Evolutionary conservation across 1,140 invertebrate species (phyloP).

Genomic region (Thaumatotibia leucotreta): DNA sequence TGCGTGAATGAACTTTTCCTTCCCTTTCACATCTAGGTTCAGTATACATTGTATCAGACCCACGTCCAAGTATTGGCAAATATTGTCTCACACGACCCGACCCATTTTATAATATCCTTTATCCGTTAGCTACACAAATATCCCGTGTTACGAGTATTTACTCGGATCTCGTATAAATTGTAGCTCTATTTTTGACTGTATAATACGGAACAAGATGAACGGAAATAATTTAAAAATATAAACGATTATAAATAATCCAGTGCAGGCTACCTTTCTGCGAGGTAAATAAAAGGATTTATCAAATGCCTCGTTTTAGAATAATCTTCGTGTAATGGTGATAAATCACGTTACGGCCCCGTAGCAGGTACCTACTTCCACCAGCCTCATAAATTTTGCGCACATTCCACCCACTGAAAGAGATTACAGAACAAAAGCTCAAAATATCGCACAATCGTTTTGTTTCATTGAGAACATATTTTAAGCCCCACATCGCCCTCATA

Average conservation of each 20-base stretch:
- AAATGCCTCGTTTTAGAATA: background rate
- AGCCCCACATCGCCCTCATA: background rate
- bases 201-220: no score
- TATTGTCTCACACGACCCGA: background rate
- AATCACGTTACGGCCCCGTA: background rate
- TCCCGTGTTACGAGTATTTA: background rate
- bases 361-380: background rate
- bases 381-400: background rate
- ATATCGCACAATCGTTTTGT: background rate
- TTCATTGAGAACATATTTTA: constrained; percentile 3
- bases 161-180: background rate
- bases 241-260: background rate
- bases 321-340: background rate
- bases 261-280: background rate
- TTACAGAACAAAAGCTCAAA: background rate
- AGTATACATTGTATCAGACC: background rate
- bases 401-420: background rate
- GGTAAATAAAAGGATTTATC: background rate
- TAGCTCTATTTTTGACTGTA: background rate
- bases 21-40: background rate
- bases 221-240: background rate
- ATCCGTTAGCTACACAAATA: background rate
- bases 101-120: background rate
- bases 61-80: background rate
- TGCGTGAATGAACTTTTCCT: background rate